phyloP scores from a whole-genome alignment of 1,140 invertebrate genomes.

The Coboldia fuscipes region DNA sequence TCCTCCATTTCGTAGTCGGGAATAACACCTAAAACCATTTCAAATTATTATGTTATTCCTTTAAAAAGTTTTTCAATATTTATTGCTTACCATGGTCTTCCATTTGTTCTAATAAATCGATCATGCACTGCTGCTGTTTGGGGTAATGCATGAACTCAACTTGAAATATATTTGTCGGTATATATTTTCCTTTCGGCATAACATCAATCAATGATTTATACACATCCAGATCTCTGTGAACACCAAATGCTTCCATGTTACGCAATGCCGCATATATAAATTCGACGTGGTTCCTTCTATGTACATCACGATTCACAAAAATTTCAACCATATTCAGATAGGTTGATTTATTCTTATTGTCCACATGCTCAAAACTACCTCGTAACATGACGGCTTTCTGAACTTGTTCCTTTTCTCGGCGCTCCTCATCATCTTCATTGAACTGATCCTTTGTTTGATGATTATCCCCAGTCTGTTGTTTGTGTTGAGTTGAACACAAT shows the following conservation, averaged over 20 bases:
- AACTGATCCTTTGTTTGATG: too few relatives aligned
- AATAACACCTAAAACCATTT: slow-evolving; percentile 43
- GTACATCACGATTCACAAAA: slow-evolving; percentile 35
- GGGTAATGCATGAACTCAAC: slow-evolving; percentile 81
- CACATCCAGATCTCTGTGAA: slow-evolving; percentile 70
- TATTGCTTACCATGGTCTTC: slow-evolving; percentile 52
- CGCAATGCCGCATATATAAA: slow-evolving; percentile 81
- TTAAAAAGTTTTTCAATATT: slow-evolving; percentile 12
- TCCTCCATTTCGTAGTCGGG: slow-evolving; percentile 74
- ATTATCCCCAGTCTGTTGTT: too few relatives aligned
- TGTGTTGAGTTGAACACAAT: too few relatives aligned
- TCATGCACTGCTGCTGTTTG: slow-evolving; percentile 79
- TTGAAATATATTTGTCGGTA: slow-evolving; percentile 62
- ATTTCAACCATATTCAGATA: slow-evolving; percentile 54
- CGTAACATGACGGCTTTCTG: not conserved
- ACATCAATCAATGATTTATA: slow-evolving; percentile 83
- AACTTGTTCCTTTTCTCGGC: too few relatives aligned
- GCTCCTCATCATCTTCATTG: too few relatives aligned
- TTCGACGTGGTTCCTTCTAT: slow-evolving; percentile 63
- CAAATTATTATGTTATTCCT: slow-evolving; percentile 4
- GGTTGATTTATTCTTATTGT: slow-evolving; percentile 45
- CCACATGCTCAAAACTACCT: slow-evolving; percentile 25
- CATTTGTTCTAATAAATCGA: slow-evolving; percentile 77
- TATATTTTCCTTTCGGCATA: slow-evolving; percentile 78
- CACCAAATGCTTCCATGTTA: slow-evolving; percentile 76